Evolutionary conservation across 2,113 vertebrate species (phyloP).

Genomic region (Erythrocercus mccallii): DNA sequence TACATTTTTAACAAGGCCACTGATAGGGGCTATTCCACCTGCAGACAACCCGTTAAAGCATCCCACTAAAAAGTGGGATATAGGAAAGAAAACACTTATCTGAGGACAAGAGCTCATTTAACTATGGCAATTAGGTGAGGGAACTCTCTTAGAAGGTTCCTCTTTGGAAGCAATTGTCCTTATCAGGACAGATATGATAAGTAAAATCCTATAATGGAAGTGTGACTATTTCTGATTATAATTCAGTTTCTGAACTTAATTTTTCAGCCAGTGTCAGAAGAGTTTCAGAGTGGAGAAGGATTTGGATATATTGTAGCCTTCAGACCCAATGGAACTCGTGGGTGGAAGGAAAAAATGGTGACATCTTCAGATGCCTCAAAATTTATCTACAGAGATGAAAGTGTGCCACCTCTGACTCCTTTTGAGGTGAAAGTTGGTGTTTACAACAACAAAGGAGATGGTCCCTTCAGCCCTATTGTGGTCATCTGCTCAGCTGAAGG

Average conservation of each 20-base stretch:
- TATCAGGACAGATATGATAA: neutral
- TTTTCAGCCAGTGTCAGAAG: slow-evolving; percentile 92
- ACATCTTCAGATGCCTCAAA: slow-evolving; percentile 92
- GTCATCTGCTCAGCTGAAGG: slow-evolving; percentile 94
- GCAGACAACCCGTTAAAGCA: neutral
- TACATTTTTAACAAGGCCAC: neutral
- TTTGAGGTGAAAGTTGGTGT: slow-evolving; percentile 97
- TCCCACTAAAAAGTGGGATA: neutral
- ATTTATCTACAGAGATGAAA: slow-evolving; percentile 95
- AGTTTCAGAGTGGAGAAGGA: slow-evolving; percentile 95
- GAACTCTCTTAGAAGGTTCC: neutral
- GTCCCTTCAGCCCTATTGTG: slow-evolving; percentile 91
- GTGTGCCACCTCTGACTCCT: slow-evolving; percentile 90
- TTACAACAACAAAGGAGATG: slow-evolving; percentile 97
- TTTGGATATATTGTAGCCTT: slow-evolving; percentile 98
- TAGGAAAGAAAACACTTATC: neutral
- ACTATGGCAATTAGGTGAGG: neutral
- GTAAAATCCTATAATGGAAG: neutral
- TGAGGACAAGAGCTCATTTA: neutral
- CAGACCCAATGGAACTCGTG: slow-evolving; percentile 90
- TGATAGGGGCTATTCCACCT: neutral
- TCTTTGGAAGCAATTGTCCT: neutral
- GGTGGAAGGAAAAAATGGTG: slow-evolving; percentile 98
- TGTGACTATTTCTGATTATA: neutral
- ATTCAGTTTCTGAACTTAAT: neutral